phyloP scores from a whole-genome alignment of 2,888 invertebrate species.

The Amiota minor region DNA sequence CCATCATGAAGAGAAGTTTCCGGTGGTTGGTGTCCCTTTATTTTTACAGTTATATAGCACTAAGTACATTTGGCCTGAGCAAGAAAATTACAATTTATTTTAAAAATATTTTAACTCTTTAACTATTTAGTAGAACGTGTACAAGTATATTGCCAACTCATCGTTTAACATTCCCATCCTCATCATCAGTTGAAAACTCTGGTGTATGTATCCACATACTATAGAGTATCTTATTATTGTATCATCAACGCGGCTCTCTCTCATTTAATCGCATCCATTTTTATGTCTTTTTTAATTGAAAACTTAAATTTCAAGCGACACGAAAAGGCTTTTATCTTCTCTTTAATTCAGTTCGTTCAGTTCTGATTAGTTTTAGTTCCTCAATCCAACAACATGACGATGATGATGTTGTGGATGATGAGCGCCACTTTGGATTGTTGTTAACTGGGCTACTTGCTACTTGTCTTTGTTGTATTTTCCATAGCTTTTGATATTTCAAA shows the following conservation, averaged over 20 bases:
- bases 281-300: slow-evolving; percentile 67
- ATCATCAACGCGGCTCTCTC: neutral
- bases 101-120: neutral
- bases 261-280: slow-evolving; percentile 27
- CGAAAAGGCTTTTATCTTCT: slow-evolving; percentile 63
- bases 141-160: neutral
- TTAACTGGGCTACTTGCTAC: slow-evolving; percentile 33
- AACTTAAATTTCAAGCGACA: slow-evolving; percentile 67
- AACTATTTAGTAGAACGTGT: neutral
- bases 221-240: neutral
- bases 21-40: neutral
- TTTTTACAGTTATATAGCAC: neutral
- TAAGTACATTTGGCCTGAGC: neutral
- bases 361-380: slow-evolving; percentile 34
- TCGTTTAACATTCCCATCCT: neutral
- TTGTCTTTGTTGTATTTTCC: slow-evolving; percentile 43
- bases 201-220: too few relatives aligned
- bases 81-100: neutral
- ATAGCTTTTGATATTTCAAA: slow-evolving; percentile 22
- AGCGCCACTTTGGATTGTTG: neutral
- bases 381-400: slow-evolving; percentile 27
- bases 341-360: slow-evolving; percentile 35
- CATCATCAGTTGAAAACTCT: too few relatives aligned
- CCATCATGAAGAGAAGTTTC: neutral
- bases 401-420: slow-evolving; percentile 41